Evolutionary conservation across 2,797 vertebrate species (phyloP), one percentile per base, ranked within the genome.

Genomic region (Cuculus canorus): DNA sequence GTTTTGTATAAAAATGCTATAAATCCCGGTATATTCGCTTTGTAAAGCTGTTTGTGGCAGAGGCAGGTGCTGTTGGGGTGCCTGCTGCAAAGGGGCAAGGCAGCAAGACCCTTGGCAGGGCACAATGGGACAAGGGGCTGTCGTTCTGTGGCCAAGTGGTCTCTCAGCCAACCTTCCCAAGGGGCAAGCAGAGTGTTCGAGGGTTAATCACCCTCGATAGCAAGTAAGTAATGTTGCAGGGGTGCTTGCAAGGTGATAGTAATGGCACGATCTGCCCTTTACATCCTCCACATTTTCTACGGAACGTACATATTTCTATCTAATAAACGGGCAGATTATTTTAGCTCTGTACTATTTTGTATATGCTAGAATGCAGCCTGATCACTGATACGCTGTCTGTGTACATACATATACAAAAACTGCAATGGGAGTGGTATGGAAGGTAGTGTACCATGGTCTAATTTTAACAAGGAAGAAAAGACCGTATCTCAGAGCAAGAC

Each of bases 1-100:
- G 97, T 78, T 89, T 89, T 60, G 45, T 24, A 50, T 28, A 71
- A 97, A 96, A 96, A 86, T 24, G 52, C 88, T 70, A 19, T 23
- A 16, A 86, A 82, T 39, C 6, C 7, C 0, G 0, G 4, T 1
- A 14, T 19, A 4, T 75, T 92, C 68, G 6, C 16, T 56, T n/a
- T 41, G 60, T 50, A 45, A 50, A 91, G 54, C 11, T 1, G 1
- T 7, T 32, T n/a, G 32, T 4, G 10, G 53, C 69, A 86, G 9
- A 17, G 1, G 17, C 3, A 32, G 72, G 27, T 78, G 71, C 23
- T 82, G n/a, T 47, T 70, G 52, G 83, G 86, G 65, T 71, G 66
- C 71, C 87, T 13, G 33, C 35, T 43, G 7, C 59, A 41, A 41
- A 70, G 17, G 35, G 30, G 7, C 45, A 45, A 13, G 24, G 41